phyloP scores from a whole-genome alignment of 2,888 invertebrate species.

The Myopa tessellatipennis region DNA sequence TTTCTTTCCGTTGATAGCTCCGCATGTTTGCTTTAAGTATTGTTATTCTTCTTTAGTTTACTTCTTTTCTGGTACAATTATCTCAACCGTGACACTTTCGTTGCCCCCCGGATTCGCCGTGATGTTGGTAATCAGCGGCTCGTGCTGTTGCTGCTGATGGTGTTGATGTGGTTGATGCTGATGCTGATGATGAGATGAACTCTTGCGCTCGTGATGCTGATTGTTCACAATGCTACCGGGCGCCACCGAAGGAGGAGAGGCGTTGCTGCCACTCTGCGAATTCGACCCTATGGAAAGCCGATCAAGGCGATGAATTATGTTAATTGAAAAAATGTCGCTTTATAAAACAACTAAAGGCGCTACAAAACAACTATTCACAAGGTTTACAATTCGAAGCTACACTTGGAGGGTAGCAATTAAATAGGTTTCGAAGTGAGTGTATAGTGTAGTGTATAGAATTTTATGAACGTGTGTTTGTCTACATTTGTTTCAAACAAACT shows the following conservation, averaged over 20 bases:
- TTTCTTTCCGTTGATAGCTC: not conserved
- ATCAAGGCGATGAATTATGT: not conserved
- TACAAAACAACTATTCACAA: not conserved
- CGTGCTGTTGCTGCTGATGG: conserved; percentile 60
- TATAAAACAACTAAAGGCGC: not conserved
- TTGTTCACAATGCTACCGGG: conserved; percentile 57
- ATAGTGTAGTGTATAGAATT: too few species aligned
- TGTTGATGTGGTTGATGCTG: conserved; percentile 54
- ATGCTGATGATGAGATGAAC: conserved; percentile 49
- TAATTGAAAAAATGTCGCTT: not conserved
- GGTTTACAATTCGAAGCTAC: not conserved
- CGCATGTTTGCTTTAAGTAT: conserved; percentile 17
- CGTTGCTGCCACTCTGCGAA: conserved; percentile 79
- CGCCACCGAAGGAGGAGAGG: conserved; percentile 76
- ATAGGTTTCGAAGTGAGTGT: too few species aligned
- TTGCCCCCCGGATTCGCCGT: conserved; percentile 70
- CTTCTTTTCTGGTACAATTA: conserved; percentile 76
- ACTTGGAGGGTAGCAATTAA: too few species aligned
- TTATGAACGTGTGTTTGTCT: too few species aligned
- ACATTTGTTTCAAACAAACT: too few species aligned
- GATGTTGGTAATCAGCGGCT: conserved; percentile 63
- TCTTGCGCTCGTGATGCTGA: conserved; percentile 53
- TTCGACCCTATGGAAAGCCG: conserved; percentile 60
- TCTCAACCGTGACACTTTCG: conserved; percentile 81
- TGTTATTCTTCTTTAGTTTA: conserved; percentile 36